phyloP scores from a whole-genome alignment of 2,113 vertebrate genomes.

The Psammodynastes pulverulentus region DNA sequence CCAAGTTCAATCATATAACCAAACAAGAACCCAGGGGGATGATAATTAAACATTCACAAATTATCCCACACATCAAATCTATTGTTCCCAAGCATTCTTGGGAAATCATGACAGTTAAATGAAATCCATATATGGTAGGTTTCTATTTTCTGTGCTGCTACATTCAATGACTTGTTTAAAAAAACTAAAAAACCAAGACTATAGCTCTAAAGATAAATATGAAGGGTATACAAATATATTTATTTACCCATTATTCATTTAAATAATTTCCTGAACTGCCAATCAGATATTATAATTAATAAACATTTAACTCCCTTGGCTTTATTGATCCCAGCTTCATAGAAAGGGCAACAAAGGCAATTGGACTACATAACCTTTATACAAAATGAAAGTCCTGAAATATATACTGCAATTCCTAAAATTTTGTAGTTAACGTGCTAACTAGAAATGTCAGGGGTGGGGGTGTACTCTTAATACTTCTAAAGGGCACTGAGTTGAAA shows the following conservation, averaged over 20 bases:
- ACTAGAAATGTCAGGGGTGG: background rate
- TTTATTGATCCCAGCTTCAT: background rate
- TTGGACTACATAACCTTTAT: background rate
- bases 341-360: background rate
- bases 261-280: background rate
- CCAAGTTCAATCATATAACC: background rate
- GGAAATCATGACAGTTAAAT: background rate
- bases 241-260: background rate
- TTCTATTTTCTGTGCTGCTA: background rate
- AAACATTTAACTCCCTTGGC: background rate
- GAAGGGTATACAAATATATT: background rate
- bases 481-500: background rate
- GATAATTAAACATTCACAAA: background rate
- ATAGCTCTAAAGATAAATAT: background rate
- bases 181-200: background rate
- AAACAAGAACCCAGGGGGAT: background rate
- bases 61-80: background rate
- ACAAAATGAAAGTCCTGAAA: background rate
- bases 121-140: background rate
- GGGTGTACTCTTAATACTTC: background rate
- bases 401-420: background rate
- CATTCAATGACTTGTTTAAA: background rate
- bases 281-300: background rate
- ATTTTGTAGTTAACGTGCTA: background rate
- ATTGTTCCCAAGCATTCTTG: background rate